A percentile compares a stretch with the other conserved stretches of the same genome.
These are phyloP conservation scores for Acrobasis suavella DNA, from an alignment of 2,888 invertebrate genomes.

Conservation along the genomic window DNA sequence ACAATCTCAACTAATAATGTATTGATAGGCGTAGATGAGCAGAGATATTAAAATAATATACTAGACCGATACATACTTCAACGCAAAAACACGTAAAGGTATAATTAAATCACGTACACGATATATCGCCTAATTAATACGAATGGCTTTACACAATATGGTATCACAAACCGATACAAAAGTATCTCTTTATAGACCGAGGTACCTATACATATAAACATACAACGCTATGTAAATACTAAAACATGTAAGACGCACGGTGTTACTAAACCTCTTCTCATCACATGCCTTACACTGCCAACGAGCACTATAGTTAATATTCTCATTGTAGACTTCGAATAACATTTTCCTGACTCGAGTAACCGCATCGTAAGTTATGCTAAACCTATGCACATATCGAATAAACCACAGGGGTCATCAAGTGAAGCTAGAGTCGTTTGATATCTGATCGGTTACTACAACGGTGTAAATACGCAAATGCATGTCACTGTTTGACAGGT, in stretches of 20 bases:
- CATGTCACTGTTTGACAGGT: constrained; percentile 82
- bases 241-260: constrained; percentile 76
- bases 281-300: constrained; percentile 82
- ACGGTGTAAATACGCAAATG: constrained; percentile 80
- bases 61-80: constrained; percentile 37
- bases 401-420: constrained; percentile 62
- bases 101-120: constrained; percentile 53
- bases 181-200: constrained; percentile 63
- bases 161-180: constrained; percentile 50
- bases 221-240: constrained; percentile 76
- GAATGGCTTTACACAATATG: constrained; percentile 67
- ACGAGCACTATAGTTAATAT: constrained; percentile 80
- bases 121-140: constrained; percentile 57
- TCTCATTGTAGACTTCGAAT: constrained; percentile 80
- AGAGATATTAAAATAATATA: constrained; percentile 37
- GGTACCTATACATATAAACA: constrained; percentile 48
- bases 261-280: constrained; percentile 82
- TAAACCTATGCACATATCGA: constrained; percentile 80
- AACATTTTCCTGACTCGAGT: constrained; percentile 79
- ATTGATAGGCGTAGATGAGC: constrained; percentile 39
- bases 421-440: constrained; percentile 50
- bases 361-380: constrained; percentile 81
- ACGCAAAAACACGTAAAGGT: constrained; percentile 53
- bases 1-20: constrained; percentile 44
- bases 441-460: constrained; percentile 51